phyloP scores from a whole-genome alignment of 2,113 vertebrate species.

The Pluvianellus socialis region DNA sequence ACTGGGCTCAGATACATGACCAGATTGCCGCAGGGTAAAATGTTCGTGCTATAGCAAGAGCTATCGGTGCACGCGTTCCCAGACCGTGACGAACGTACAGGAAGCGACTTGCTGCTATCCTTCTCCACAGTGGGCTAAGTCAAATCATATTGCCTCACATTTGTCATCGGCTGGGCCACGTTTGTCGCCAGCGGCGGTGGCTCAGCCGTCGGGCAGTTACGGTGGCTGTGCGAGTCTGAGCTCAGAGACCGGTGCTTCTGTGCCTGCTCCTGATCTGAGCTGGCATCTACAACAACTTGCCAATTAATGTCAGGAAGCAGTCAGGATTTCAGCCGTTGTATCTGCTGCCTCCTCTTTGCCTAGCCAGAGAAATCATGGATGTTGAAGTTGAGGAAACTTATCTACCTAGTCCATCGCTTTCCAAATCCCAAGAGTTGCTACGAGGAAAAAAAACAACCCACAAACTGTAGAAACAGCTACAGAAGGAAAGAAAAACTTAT shows the following conservation, averaged over 20 bases:
- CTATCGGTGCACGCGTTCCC: not conserved
- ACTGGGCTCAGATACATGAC: not conserved
- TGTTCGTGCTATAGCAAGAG: not conserved
- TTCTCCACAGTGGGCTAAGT: not conserved
- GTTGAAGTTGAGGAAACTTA: not conserved
- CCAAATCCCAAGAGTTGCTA: not conserved
- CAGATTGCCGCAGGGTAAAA: not conserved
- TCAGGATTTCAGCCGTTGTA: not conserved
- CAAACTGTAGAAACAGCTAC: not conserved
- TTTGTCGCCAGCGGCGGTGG: accelerated
- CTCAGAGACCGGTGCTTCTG: not conserved
- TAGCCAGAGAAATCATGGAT: not conserved
- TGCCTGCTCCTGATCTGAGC: not conserved
- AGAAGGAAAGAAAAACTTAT: not conserved
- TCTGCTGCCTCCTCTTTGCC: not conserved
- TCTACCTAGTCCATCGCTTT: not conserved
- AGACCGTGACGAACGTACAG: accelerated
- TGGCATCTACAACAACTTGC: not conserved
- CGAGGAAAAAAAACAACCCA: not conserved
- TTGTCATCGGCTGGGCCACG: not conserved
- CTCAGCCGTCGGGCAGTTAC: not conserved
- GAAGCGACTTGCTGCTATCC: not conserved
- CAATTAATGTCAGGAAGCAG: not conserved
- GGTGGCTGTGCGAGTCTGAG: not conserved
- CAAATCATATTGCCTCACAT: accelerated